A percentile compares a stretch with the other conserved stretches of the same genome.
phyloP scores from a whole-genome alignment of 2,113 vertebrate species.

The Nothocercus nigrocapillus region DNA sequence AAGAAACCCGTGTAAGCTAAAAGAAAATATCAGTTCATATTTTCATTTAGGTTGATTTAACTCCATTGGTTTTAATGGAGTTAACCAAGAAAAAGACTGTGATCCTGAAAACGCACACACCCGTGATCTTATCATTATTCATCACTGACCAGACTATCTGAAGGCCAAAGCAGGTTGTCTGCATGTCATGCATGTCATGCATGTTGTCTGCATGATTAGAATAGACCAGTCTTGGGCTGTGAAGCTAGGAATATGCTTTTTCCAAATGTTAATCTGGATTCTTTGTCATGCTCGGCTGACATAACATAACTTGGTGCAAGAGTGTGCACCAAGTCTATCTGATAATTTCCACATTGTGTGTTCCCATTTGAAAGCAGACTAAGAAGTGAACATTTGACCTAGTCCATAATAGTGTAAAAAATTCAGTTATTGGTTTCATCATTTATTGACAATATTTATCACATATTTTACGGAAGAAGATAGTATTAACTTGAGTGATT shows the following conservation, averaged over 20 bases:
- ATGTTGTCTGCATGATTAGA: not conserved
- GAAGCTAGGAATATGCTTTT: not conserved
- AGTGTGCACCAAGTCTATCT: not conserved
- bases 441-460: not conserved
- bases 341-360: not conserved
- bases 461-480: not conserved
- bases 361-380: not conserved
- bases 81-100: not conserved
- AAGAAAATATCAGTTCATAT: not conserved
- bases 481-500: not conserved
- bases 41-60: not conserved
- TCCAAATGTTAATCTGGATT: not conserved
- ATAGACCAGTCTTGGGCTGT: not conserved
- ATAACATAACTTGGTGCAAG: not conserved
- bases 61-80: not conserved
- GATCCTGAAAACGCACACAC: not conserved
- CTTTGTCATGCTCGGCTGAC: not conserved
- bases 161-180: not conserved
- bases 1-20: not conserved
- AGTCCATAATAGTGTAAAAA: not conserved
- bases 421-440: not conserved
- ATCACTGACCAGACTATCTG: not conserved
- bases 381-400: not conserved
- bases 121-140: not conserved
- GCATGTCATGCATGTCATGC: too few species aligned